Percentiles rank a stretch among this genome's conserved stretches.
Conservation (phyloP, 2,888 invertebrate genomes). For the Euzetes globulus region DNA sequence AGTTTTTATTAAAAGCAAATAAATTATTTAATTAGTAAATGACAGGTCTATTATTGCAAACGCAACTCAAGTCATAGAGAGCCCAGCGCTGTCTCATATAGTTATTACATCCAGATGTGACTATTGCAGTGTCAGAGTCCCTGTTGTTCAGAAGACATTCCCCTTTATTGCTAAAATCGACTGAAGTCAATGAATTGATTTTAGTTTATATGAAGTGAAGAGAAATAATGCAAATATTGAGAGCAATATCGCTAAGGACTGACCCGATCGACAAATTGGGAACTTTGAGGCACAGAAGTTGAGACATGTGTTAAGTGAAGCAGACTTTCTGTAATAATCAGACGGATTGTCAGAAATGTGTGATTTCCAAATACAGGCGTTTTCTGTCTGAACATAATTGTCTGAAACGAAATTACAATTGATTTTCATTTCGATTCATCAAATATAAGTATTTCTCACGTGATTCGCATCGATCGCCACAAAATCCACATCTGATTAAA, state of each 20-base stretch:
- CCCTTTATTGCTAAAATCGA: neutral
- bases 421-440: neutral
- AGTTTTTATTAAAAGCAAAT: no score
- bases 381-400: neutral
- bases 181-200: neutral
- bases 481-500: neutral
- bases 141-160: neutral
- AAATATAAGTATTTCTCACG: neutral
- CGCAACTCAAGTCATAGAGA: slow-evolving; percentile 1
- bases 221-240: no score
- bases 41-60: neutral
- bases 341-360: neutral
- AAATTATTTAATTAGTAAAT: neutral
- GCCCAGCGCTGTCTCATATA: neutral
- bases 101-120: neutral
- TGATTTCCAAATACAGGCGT: neutral
- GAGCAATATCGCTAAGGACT: no score
- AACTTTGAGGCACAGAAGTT: slow-evolving; percentile 1
- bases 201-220: no score
- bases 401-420: neutral
- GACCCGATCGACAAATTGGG: neutral
- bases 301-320: neutral
- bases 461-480: neutral
- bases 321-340: neutral
- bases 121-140: neutral